Percentiles rank a stretch among this genome's conserved stretches.
phyloP scores from a whole-genome alignment of 2,888 invertebrate genomes.

The Agonopterix subpropinquella region DNA sequence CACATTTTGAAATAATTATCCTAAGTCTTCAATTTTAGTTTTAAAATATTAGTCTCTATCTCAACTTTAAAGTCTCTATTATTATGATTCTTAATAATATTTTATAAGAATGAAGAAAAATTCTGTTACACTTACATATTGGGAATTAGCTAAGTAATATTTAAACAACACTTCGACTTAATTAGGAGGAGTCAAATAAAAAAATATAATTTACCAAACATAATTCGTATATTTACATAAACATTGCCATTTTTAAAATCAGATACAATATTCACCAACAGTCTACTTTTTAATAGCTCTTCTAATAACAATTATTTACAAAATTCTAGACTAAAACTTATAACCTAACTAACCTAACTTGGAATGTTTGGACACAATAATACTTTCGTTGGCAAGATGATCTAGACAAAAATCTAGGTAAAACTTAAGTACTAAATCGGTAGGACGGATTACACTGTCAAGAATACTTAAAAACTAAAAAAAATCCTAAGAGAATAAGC shows the following conservation, averaged over 20 bases:
- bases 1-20: too few species aligned
- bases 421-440: slow-evolving; percentile 30
- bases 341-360: slow-evolving; percentile 7
- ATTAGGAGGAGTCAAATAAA: neutral
- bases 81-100: too few species aligned
- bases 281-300: slow-evolving; percentile 22
- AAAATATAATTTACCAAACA: slow-evolving; percentile 34
- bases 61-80: too few species aligned
- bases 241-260: slow-evolving; percentile 26
- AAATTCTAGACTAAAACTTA: slow-evolving; percentile 19
- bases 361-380: slow-evolving; percentile 33
- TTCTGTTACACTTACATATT: too few species aligned
- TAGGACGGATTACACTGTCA: slow-evolving; percentile 63
- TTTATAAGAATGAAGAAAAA: too few species aligned
- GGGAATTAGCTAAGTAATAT: too few species aligned
- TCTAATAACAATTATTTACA: slow-evolving; percentile 26
- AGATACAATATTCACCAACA: slow-evolving; percentile 35
- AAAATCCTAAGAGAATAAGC: slow-evolving; percentile 31
- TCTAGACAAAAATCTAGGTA: slow-evolving; percentile 16
- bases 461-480: slow-evolving; percentile 24
- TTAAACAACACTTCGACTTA: too few species aligned
- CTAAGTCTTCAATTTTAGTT: too few species aligned
- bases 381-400: slow-evolving; percentile 67
- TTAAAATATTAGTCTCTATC: too few species aligned
- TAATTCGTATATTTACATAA: slow-evolving; percentile 50